Base-by-base conservation (phyloP, 2,113 vertebrate species). In the Colinus virginianus region DNA sequence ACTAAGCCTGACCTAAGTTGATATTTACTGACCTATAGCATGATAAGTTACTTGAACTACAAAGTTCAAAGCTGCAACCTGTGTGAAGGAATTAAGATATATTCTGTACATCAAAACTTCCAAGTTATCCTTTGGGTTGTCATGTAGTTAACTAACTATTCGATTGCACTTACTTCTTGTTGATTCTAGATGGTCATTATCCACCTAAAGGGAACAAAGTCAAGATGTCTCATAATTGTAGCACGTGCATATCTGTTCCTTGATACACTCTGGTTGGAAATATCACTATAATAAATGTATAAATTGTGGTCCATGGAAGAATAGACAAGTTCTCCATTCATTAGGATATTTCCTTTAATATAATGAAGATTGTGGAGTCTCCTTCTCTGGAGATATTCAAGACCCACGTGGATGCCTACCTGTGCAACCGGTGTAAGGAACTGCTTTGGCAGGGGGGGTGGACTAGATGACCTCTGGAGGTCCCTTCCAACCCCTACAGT, bases 81-180 rank as follows among this genome's bases (percentile, higher is more conserved):
- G 59, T 0, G 0, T 62, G 40, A 26, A 61, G 18, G n/a, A 69
- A 32, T 46, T 69, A 59, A 38, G 17, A 11, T 82, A 4, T 7
- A 10, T 43, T 67, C 22, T 82, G 1, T 43, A 25, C 4, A 28
- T 78, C 28, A 40, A n/a, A 49, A 13, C 28, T 72, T 68, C 23
- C 28, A 49, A 55, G 28, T 2, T n/a, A 15, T 17, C 72, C 80
- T 72, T 61, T 51, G 45, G 45, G 20, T 84, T 76, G 40, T 30
- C 9, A 0, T 34, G 23, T 68, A 68, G 38, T 21, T 25, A 48
- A 42, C 42, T 63, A 11, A 38, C 38, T 59, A 11, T 43, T 23
- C n/a, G 22, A 21, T 43, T 84, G 49, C 59, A 38, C 51, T 88
- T 86, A 9, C 13, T 26, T 42, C 34, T 16, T 42, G 30, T 38